These are phyloP conservation scores for Campylomormyrus numenius DNA, from an alignment of 2,113 vertebrate species.

Conservation along the genomic window DNA sequence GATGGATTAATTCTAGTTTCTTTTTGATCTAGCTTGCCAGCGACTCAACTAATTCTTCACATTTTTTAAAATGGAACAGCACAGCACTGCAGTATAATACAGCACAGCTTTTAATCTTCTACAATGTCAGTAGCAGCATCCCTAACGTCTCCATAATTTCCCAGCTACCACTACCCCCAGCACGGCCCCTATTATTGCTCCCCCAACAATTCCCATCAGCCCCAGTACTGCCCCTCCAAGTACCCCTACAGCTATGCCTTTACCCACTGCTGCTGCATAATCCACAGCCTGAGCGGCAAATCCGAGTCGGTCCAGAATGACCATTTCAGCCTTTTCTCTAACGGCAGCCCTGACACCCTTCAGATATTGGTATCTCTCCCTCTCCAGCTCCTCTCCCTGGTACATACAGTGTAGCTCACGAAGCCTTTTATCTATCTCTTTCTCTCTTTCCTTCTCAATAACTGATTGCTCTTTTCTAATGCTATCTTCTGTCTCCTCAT, in stretches of 20 bases:
- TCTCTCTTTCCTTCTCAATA: neutral
- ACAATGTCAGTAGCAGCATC: neutral
- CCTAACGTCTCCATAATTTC: neutral
- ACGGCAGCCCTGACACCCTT: neutral
- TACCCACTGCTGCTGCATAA: neutral
- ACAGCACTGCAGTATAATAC: neutral
- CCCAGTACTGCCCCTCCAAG: neutral
- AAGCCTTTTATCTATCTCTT: no score
- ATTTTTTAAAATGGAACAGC: no score
- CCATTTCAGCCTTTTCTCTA: neutral
- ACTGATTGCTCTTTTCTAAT: neutral
- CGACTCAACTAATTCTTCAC: neutral
- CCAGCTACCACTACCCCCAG: neutral
- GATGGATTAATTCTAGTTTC: neutral
- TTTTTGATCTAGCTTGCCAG: neutral
- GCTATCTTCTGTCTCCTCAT: neutral
- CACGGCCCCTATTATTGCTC: neutral
- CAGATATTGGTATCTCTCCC: neutral
- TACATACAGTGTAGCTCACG: fast-evolving
- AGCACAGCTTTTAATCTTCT: neutral
- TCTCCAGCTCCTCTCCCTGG: neutral
- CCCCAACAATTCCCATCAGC: neutral
- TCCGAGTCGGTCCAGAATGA: neutral
- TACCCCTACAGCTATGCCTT: neutral
- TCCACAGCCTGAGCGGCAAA: neutral